Conservation (phyloP, 2,797 vertebrate species). For the Sebastes minor region DNA sequence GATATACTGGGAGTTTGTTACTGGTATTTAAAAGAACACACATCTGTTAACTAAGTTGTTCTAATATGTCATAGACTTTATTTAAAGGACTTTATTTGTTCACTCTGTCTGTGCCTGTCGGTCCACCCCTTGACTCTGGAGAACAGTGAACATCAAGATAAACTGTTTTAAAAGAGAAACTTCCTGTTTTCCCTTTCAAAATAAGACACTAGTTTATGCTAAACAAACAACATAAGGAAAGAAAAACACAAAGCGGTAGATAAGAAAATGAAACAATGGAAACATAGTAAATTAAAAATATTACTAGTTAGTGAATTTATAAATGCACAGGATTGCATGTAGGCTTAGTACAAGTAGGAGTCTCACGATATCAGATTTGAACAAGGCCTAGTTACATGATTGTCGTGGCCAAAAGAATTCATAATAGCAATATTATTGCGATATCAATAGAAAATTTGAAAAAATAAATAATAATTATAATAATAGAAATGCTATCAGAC, state of each 20-base stretch:
- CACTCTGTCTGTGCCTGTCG: not conserved
- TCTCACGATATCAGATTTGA: no score
- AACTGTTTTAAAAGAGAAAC: fast-evolving
- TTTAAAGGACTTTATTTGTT: not conserved
- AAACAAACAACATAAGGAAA: not conserved
- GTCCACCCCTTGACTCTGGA: not conserved
- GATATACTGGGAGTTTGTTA: not conserved
- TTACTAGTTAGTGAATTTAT: not conserved
- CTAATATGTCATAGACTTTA: not conserved
- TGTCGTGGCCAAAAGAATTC: no score
- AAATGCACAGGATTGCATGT: not conserved
- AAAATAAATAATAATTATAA: no score
- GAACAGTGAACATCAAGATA: not conserved
- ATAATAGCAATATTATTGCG: fast-evolving
- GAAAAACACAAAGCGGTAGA: not conserved
- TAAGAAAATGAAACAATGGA: not conserved
- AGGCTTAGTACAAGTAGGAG: not conserved
- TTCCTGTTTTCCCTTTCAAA: conserved; percentile 21
- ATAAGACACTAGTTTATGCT: not conserved
- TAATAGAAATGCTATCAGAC: no score
- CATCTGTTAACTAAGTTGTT: no score
- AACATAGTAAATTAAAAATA: not conserved
- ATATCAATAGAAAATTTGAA: no score
- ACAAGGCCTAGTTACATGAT: no score
- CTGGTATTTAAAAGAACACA: not conserved